Conservation (phyloP, 1,140 invertebrate genomes). For the Ceratina japonica region DNA sequence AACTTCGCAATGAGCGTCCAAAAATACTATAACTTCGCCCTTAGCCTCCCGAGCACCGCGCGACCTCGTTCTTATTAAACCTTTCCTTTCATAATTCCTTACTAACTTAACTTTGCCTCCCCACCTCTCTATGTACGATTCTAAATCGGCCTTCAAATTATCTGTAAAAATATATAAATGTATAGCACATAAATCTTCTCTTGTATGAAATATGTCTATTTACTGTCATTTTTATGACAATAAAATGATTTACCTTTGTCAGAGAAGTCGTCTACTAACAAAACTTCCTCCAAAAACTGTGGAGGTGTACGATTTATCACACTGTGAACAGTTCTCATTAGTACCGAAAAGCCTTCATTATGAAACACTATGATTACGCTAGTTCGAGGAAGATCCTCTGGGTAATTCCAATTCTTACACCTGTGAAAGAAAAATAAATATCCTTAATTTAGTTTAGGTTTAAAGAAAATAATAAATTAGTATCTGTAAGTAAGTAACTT, state of each 20-base stretch:
- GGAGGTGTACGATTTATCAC: conserved; percentile 96
- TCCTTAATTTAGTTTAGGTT: neutral
- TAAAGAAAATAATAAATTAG: neutral
- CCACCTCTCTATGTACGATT: conserved; percentile 93
- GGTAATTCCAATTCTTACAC: conserved; percentile 98
- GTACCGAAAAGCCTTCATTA: conserved; percentile 97
- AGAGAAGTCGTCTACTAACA: conserved; percentile 99
- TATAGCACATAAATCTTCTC: neutral
- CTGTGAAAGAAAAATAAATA: conserved; percentile 72
- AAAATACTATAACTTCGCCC: conserved; percentile 98
- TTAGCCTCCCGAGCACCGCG: conserved; percentile 95
- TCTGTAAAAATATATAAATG: conserved; percentile 80
- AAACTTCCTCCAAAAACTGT: conserved; percentile 94
- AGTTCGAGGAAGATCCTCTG: conserved; percentile 91
- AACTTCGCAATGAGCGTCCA: conserved; percentile 97
- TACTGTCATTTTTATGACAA: neutral
- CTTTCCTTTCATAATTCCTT: conserved; percentile 92
- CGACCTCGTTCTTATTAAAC: conserved; percentile 94
- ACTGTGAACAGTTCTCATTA: conserved; percentile 97
- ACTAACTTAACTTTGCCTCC: conserved; percentile 93
- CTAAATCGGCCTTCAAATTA: conserved; percentile 92
- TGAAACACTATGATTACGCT: conserved; percentile 99
- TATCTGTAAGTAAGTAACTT: conserved; percentile 67
- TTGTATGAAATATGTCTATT: neutral
- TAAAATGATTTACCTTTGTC: conserved; percentile 86